A percentile compares a stretch with the other conserved stretches of the same genome.
phyloP scores from a whole-genome alignment of 1,140 invertebrate genomes.

The Thereuonema tuberculata region DNA sequence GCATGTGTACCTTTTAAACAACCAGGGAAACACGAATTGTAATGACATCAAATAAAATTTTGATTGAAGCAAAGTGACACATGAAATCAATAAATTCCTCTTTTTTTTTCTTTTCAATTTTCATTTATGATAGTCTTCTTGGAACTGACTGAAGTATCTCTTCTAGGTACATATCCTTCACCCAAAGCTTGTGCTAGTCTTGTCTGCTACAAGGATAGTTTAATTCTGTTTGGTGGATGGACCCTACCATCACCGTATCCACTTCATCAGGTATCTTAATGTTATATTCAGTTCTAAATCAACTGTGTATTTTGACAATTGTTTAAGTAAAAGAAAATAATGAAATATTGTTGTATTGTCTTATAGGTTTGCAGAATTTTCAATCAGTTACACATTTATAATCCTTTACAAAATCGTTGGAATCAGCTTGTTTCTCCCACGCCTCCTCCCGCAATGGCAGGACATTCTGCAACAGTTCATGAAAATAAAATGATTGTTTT shows the following conservation, averaged over 20 bases:
- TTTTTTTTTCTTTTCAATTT: too few species aligned
- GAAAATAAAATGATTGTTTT: slow-evolving; percentile 80
- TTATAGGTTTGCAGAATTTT: slow-evolving; percentile 47
- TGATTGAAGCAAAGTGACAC: too few species aligned
- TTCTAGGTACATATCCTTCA: slow-evolving; percentile 70
- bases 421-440: slow-evolving; percentile 47
- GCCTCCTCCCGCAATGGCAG: slow-evolving; percentile 60
- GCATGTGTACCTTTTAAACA: too few species aligned
- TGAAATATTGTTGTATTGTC: background rate
- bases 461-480: slow-evolving; percentile 80
- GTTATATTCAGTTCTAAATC: too few species aligned
- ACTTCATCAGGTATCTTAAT: slow-evolving; percentile 62
- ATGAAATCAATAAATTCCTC: too few species aligned
- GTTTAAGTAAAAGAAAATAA: too few species aligned
- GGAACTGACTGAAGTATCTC: too few species aligned
- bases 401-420: slow-evolving; percentile 72
- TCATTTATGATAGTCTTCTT: too few species aligned
- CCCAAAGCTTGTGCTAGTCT: slow-evolving; percentile 90
- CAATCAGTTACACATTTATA: slow-evolving; percentile 84
- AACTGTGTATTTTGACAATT: too few species aligned
- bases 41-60: too few species aligned
- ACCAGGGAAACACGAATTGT: too few species aligned
- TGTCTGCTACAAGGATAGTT: slow-evolving; percentile 63
- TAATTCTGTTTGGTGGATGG: slow-evolving; percentile 91
- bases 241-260: slow-evolving; percentile 83